phyloP scores from a whole-genome alignment of 2,113 vertebrate species.

The Xenotilapia leptura region DNA sequence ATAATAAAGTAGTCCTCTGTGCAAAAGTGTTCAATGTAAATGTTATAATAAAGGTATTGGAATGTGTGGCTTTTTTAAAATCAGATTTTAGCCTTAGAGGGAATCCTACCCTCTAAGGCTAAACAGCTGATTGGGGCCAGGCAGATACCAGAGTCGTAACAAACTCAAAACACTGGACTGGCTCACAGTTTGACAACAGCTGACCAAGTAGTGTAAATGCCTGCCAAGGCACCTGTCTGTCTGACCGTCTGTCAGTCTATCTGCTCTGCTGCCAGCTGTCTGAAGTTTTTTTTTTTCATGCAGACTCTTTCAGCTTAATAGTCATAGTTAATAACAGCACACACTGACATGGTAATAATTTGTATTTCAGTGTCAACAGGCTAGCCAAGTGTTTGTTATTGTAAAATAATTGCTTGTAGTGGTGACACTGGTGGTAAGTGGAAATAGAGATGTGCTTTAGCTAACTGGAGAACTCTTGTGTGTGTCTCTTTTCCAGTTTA shows the following conservation, averaged over 20 bases:
- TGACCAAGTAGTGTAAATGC: conserved; percentile 21
- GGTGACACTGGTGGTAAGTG: background rate
- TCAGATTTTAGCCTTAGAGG: background rate
- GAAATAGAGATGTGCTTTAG: background rate
- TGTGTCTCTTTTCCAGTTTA: conserved; percentile 76
- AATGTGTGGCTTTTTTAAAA: background rate
- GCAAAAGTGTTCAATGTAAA: background rate
- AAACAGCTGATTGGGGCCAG: background rate
- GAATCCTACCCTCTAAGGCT: background rate
- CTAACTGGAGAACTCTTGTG: background rate
- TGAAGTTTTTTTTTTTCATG: background rate
- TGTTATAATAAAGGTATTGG: background rate
- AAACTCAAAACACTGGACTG: conserved; percentile 7
- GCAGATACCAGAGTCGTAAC: background rate
- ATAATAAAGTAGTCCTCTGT: background rate
- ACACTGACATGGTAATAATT: background rate
- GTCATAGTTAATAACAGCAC: background rate
- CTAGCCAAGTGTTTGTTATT: background rate
- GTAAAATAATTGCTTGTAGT: background rate
- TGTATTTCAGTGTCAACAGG: background rate
- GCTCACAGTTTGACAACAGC: conserved; percentile 37
- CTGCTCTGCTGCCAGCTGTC: conserved; percentile 6
- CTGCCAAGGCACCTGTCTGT: conserved; percentile 26
- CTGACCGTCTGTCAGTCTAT: background rate
- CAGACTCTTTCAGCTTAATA: background rate